Percentiles rank a stretch among this genome's conserved stretches.
Evolutionary conservation across 2,113 vertebrate genomes (phyloP).

Genomic region (Oreocharis arfaki): DNA sequence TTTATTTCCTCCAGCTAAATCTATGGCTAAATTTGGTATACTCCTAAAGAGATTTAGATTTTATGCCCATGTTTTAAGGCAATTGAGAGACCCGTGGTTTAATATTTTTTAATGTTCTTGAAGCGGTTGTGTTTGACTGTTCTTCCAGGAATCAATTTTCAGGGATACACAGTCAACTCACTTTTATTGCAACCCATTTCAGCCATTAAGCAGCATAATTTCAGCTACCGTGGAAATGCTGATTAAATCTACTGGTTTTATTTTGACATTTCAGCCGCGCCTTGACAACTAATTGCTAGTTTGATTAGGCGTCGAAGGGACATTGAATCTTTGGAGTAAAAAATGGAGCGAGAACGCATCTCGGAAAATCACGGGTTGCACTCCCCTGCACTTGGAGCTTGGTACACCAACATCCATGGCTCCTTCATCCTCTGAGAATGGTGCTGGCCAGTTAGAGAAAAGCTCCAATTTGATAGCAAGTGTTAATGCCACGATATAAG

Average conservation of each 20-base stretch:
- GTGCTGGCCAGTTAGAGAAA: background rate
- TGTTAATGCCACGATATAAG: fast-evolving
- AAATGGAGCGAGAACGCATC: background rate
- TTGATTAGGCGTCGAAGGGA: background rate
- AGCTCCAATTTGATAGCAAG: background rate
- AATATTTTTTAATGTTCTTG: conserved; percentile 15
- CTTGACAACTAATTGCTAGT: conserved; percentile 45
- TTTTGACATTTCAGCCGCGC: background rate
- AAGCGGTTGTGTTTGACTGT: conserved; percentile 4
- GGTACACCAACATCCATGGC: background rate
- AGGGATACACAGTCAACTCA: background rate
- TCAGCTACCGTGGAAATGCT: conserved; percentile 22
- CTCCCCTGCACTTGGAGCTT: fast-evolving
- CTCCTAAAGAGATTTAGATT: conserved; percentile 4
- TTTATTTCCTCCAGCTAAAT: background rate
- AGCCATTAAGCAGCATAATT: conserved; percentile 15
- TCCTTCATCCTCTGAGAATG: background rate
- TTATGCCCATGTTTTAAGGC: background rate
- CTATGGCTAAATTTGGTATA: background rate
- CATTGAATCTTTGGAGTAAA: background rate
- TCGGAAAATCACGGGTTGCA: background rate
- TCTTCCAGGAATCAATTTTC: conserved; percentile 26
- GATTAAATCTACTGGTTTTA: conserved; percentile 6
- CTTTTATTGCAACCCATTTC: background rate
- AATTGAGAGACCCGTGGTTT: background rate